phyloP scores from a whole-genome alignment of 2,797 vertebrate genomes.

The Peromyscus melanophrys region DNA sequence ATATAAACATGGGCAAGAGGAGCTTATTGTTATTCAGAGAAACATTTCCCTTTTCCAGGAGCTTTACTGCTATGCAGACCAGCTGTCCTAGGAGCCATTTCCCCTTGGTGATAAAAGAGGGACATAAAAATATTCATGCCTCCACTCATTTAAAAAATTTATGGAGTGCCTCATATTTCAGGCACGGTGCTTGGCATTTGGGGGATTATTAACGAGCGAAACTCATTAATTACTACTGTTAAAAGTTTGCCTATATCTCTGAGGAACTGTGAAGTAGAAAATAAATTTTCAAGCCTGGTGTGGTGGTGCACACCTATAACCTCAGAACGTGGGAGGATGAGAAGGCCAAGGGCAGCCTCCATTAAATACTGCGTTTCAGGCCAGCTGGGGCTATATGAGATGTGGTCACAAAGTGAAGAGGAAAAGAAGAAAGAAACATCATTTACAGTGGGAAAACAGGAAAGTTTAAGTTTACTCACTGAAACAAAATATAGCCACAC shows the following conservation, averaged over 20 bases:
- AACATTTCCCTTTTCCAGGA: slow-evolving; percentile 53
- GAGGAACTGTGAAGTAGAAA: slow-evolving; percentile 36
- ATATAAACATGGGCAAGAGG: not conserved
- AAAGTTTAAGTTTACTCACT: slow-evolving; percentile 2
- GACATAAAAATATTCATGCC: slow-evolving; percentile 70
- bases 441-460: slow-evolving; percentile 26
- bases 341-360: not conserved
- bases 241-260: slow-evolving; percentile 3
- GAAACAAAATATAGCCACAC: not conserved
- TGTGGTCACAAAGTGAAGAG: not conserved
- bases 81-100: slow-evolving; percentile 64
- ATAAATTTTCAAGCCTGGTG: slow-evolving; percentile 24
- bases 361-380: not conserved
- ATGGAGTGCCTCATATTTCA: slow-evolving; percentile 68
- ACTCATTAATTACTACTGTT: slow-evolving; percentile 40
- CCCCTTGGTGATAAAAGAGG: slow-evolving; percentile 69
- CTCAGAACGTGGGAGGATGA: not conserved
- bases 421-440: not conserved
- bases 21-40: slow-evolving; percentile 67
- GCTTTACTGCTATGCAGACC: slow-evolving; percentile 44
- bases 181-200: slow-evolving; percentile 32
- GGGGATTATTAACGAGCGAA: slow-evolving; percentile 56
- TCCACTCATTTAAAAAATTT: slow-evolving; percentile 67
- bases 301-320: not conserved
- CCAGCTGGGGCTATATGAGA: not conserved